Percentiles rank a stretch among this genome's conserved stretches.
phyloP scores from a whole-genome alignment of 2,113 vertebrate species.

The Tringa solitaria region DNA sequence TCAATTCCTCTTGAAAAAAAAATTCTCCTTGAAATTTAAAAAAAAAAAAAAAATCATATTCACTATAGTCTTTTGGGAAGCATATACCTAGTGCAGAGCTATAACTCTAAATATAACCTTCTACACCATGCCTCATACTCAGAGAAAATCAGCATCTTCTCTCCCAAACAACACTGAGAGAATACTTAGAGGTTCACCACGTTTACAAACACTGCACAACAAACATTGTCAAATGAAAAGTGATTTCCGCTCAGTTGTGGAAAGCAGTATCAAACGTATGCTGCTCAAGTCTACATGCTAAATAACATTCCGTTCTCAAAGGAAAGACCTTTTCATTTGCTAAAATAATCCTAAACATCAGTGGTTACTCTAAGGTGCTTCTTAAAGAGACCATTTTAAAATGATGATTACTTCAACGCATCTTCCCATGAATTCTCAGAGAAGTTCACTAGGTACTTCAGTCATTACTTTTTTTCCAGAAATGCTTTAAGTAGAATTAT shows the following conservation, averaged over 20 bases:
- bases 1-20: neutral
- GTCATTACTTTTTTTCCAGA: neutral
- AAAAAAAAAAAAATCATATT: neutral
- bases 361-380: neutral
- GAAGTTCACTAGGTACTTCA: neutral
- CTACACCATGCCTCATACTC: neutral
- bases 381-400: neutral
- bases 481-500: neutral
- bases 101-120: neutral
- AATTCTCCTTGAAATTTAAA: neutral
- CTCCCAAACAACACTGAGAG: neutral
- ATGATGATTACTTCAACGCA: neutral
- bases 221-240: neutral
- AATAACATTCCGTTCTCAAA: neutral
- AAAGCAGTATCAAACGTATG: neutral
- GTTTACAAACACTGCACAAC: neutral
- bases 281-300: neutral
- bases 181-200: neutral
- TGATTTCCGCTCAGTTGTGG: neutral
- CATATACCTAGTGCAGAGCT: neutral
- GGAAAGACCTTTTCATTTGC: neutral
- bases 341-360: neutral
- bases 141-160: neutral
- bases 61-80: neutral
- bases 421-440: neutral